Evolutionary conservation across 2,797 vertebrate species (phyloP).

Genomic region (Sebastes minor): DNA sequence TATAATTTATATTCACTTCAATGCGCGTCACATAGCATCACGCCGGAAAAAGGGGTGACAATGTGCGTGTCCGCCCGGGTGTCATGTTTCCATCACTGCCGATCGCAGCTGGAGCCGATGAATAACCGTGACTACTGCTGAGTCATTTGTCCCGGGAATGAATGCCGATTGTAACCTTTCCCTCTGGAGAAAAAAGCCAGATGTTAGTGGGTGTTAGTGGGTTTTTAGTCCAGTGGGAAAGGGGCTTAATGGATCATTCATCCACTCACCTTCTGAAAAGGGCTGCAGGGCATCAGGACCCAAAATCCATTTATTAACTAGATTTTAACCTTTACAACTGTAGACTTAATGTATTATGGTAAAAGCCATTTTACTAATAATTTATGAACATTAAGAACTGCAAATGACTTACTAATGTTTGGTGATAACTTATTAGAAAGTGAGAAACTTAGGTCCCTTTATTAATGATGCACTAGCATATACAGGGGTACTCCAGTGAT

Average conservation of each 20-base stretch:
- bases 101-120: not conserved
- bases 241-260: not conserved
- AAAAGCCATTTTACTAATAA: not conserved
- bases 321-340: not conserved
- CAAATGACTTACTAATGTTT: conserved; percentile 33
- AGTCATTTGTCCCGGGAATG: not conserved
- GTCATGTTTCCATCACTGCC: not conserved
- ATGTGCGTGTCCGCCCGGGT: not conserved
- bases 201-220: not conserved
- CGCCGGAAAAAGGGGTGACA: not conserved
- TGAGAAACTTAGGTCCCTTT: not conserved
- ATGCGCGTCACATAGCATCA: not conserved
- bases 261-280: not conserved
- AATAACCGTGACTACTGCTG: not conserved
- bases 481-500: not conserved
- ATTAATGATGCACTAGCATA: not conserved
- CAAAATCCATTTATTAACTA: not conserved
- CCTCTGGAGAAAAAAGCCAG: not conserved
- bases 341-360: conserved; percentile 3
- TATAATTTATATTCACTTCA: not conserved
- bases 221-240: not conserved
- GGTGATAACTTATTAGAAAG: conserved; percentile 14
- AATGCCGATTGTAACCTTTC: not conserved
- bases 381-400: conserved; percentile 12
- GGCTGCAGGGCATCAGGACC: not conserved